A percentile compares a stretch with the other conserved stretches of the same genome.
Evolutionary conservation across 2,888 invertebrate species (phyloP).

Genomic region (Nemoura dubitans): DNA sequence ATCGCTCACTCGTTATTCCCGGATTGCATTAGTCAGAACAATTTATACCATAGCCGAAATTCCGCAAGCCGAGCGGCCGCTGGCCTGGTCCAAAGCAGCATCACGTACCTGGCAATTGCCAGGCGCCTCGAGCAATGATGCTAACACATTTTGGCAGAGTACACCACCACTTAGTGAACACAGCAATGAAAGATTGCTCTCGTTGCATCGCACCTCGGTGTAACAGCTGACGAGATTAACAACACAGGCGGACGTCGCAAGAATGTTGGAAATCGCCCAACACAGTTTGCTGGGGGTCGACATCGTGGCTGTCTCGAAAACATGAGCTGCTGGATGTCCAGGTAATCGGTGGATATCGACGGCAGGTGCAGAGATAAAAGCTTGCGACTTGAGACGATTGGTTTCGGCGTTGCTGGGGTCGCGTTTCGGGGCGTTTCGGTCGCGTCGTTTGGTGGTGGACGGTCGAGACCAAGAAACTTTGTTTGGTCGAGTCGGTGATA

Average conservation of each 20-base stretch:
- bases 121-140: neutral
- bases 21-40: constrained; percentile 32
- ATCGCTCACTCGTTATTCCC: neutral
- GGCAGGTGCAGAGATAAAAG: neutral
- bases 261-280: constrained; percentile 48
- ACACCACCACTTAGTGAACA: neutral
- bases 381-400: neutral
- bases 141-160: constrained; percentile 2
- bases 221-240: constrained; percentile 22
- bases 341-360: neutral
- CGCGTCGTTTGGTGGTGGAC: neutral
- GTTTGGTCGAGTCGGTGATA: constrained; percentile 8
- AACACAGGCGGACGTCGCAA: constrained; percentile 7
- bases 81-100: neutral
- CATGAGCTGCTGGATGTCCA: constrained; percentile 21
- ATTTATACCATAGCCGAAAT: neutral
- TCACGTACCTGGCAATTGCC: constrained; percentile 13
- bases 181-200: constrained; percentile 21
- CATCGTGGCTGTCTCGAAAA: constrained; percentile 41
- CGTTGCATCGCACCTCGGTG: neutral
- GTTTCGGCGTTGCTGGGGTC: neutral
- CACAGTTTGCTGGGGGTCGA: constrained; percentile 48
- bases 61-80: neutral
- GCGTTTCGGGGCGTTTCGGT: neutral
- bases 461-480: neutral